These are phyloP conservation scores for Austrofundulus limnaeus DNA, from an alignment of 2,113 vertebrate genomes.

Conservation along the genomic window DNA sequence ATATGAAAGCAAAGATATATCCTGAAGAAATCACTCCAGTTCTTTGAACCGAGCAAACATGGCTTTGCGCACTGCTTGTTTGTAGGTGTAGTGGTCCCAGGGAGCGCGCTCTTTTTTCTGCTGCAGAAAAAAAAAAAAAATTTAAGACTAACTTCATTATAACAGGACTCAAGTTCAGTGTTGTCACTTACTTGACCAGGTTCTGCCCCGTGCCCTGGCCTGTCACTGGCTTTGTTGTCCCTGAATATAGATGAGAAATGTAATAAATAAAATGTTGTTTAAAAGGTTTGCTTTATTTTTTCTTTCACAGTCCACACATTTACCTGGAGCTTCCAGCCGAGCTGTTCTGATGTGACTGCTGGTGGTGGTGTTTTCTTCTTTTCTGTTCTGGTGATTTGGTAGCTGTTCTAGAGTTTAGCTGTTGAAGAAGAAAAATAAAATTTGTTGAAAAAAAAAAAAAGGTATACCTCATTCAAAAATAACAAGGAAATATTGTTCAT, in stretches of 20 bases:
- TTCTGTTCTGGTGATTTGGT: constrained; percentile 74
- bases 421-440: not conserved
- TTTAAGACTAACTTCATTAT: constrained; percentile 10
- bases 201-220: constrained; percentile 78
- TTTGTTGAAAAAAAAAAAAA: too few relatives aligned
- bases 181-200: constrained; percentile 66
- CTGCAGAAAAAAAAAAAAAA: constrained; percentile 64
- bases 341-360: constrained; percentile 58
- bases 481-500: too few relatives aligned
- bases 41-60: constrained; percentile 98
- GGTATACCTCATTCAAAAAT: too few relatives aligned
- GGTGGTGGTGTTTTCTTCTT: constrained; percentile 73
- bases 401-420: constrained; percentile 65
- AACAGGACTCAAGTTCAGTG: not conserved
- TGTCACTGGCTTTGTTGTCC: constrained; percentile 74
- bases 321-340: constrained; percentile 78
- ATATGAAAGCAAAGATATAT: constrained; percentile 28
- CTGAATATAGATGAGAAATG: constrained; percentile 36
- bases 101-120: constrained; percentile 83
- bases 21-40: constrained; percentile 82
- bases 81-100: constrained; percentile 87
- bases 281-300: not conserved
- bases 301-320: not conserved
- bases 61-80: constrained; percentile 92
- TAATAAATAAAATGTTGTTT: not conserved